A percentile compares a stretch with the other conserved stretches of the same genome.
Evolutionary conservation across 2,113 vertebrate genomes (phyloP).

Genomic region (Vimba vimba): DNA sequence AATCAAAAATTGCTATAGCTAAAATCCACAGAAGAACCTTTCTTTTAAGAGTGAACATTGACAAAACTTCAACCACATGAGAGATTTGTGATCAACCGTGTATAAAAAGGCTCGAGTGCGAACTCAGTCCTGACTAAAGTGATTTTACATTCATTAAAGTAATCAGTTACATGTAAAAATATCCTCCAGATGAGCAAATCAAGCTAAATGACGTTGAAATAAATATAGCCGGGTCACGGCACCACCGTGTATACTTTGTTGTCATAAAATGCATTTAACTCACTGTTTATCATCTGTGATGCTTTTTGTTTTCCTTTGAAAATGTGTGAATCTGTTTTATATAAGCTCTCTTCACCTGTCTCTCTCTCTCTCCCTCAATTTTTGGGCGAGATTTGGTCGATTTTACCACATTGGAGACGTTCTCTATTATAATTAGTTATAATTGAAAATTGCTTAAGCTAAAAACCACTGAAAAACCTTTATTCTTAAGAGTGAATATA

Average conservation of each 20-base stretch:
- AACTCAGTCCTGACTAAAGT: background rate
- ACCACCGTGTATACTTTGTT: background rate
- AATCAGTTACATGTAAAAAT: background rate
- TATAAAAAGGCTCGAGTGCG: background rate
- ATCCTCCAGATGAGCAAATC: background rate
- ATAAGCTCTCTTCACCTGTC: constrained; percentile 37
- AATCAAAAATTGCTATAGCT: too few species aligned
- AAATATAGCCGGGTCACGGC: constrained; percentile 14
- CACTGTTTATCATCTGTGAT: constrained; percentile 86
- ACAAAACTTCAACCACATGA: constrained; percentile 60
- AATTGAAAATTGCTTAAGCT: background rate
- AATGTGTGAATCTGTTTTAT: constrained; percentile 21
- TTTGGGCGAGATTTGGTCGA: constrained; percentile 92
- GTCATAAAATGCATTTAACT: constrained; percentile 74
- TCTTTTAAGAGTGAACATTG: too few species aligned
- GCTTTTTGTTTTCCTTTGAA: background rate
- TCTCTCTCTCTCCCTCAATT: constrained; percentile 52
- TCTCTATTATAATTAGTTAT: constrained; percentile 81
- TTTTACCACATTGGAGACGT: constrained; percentile 95
- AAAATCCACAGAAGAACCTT: too few species aligned
- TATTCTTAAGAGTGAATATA: background rate
- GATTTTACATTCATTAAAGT: background rate
- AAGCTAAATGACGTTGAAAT: background rate
- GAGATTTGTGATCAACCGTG: background rate
- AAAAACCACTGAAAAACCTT: background rate